phyloP scores from a whole-genome alignment of 2,113 vertebrate species.

The western clawed frog (Xenopus tropicalis) region UCB_Xtro_10.0 CM004444.2:53171501-53172000 shows the following conservation, averaged over 20 bases:
- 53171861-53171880: neutral
- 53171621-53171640: too few species aligned
- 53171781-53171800: conserved; percentile 36
- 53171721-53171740: conserved; percentile 10
- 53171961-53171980: conserved; percentile 21
- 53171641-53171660: too few species aligned
- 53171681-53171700: neutral
- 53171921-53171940: conserved; percentile 26
- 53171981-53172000: conserved; percentile 5
- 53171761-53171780: conserved; percentile 30
- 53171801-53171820: conserved; percentile 11
- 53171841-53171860: conserved; percentile 22
- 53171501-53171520: too few species aligned
- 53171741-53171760: conserved; percentile 10
- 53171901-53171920: conserved; percentile 31
- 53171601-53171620: too few species aligned
- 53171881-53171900: conserved; percentile 3
- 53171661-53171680: too few species aligned
- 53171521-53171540: too few species aligned
- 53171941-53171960: conserved; percentile 19
- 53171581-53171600: too few species aligned
- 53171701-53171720: neutral
- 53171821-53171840: conserved; percentile 13
- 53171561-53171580: too few species aligned
- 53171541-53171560: too few species aligned